Evolutionary conservation across 2,113 vertebrate genomes (phyloP).

Genomic region (Danionella cerebrum): DNA sequence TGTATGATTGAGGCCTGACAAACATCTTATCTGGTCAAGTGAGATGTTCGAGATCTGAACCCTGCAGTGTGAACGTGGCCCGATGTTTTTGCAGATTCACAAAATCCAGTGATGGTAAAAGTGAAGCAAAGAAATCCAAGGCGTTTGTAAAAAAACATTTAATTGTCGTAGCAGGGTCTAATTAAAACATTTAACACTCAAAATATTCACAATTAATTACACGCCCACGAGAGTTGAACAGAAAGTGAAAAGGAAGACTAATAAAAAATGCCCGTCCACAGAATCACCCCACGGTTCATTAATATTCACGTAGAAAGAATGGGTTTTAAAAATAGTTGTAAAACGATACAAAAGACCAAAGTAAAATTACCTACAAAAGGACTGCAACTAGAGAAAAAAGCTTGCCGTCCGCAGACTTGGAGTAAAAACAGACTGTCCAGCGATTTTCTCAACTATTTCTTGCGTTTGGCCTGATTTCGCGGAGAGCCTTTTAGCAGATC

Average conservation of each 20-base stretch:
- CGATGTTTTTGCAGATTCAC: no score
- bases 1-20: no score
- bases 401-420: not conserved
- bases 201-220: not conserved
- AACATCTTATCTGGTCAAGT: no score
- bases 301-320: slow-evolving; percentile 14
- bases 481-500: slow-evolving; percentile 85
- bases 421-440: not conserved
- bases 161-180: not conserved
- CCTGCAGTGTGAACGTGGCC: no score
- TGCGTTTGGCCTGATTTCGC: slow-evolving; percentile 79
- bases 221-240: not conserved
- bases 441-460: slow-evolving; percentile 62
- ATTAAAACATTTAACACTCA: slow-evolving; percentile 7
- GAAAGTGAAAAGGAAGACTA: not conserved
- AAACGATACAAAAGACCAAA: slow-evolving; percentile 3
- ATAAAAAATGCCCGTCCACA: not conserved
- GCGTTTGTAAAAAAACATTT: not conserved
- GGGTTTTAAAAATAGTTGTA: not conserved
- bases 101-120: not conserved
- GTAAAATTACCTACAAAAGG: not conserved
- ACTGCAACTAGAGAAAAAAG: not conserved
- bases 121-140: not conserved
- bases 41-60: no score
- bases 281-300: not conserved